Evolutionary conservation across 92 coral and sea anemone species (phyloP).

Genomic region (Palythoa caribaeorum): DNA sequence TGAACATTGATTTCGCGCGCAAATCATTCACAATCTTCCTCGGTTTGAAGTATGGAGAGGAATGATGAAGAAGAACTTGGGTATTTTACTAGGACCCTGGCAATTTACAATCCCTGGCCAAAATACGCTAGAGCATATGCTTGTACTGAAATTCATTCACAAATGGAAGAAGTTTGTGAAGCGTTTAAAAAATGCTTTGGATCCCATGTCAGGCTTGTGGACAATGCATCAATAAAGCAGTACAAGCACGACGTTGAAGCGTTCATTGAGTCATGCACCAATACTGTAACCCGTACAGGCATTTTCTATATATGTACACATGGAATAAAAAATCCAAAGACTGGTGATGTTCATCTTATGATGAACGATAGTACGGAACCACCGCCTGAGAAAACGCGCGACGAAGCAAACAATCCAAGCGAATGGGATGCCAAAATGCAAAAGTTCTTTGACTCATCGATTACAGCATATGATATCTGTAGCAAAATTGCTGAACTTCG

Average conservation of each 20-base stretch:
- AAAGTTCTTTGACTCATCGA: not conserved
- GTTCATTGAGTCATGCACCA: not conserved
- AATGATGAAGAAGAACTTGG: not conserved
- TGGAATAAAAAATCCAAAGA: not conserved
- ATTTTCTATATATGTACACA: not conserved
- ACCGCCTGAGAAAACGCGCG: not conserved
- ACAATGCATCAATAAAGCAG: not conserved
- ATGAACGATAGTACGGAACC: not conserved
- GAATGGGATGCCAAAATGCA: not conserved
- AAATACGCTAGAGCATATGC: not conserved
- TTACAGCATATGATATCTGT: not conserved
- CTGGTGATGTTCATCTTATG: slow-evolving; percentile 3
- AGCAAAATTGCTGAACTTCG: not conserved
- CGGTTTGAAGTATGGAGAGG: not conserved
- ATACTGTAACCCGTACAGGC: not conserved
- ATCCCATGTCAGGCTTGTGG: not conserved
- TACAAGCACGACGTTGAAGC: not conserved
- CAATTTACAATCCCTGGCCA: not conserved
- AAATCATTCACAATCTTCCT: too few species aligned
- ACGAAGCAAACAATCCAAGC: not conserved
- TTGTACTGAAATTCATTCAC: not conserved
- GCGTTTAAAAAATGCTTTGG: not conserved
- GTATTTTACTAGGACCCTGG: not conserved
- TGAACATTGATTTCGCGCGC: too few species aligned
- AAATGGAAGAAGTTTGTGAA: not conserved